Percentiles rank a stretch among this genome's conserved stretches.
Conservation (phyloP, 2,888 invertebrate genomes). For the Agrilus cyanescens region DNA sequence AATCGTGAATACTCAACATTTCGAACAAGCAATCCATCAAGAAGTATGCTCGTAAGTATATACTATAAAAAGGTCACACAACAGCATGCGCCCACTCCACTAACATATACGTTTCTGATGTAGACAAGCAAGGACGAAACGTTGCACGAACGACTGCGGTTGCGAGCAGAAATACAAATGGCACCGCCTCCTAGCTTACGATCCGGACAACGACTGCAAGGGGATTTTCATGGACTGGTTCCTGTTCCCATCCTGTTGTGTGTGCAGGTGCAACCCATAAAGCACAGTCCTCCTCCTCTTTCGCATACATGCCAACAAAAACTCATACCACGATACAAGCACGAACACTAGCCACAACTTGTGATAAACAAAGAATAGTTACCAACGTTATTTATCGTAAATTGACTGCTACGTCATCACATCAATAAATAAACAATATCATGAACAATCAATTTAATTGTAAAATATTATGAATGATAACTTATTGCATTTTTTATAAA, state of each 20-base stretch:
- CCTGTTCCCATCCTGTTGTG: constrained; percentile 84
- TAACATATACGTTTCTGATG: constrained; percentile 19
- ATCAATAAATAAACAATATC: too few species aligned
- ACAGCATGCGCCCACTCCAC: not conserved
- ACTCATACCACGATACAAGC: too few species aligned
- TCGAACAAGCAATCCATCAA: constrained; percentile 90
- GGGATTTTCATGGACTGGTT: constrained; percentile 94
- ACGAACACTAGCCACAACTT: too few species aligned
- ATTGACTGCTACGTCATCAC: too few species aligned
- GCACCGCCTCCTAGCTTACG: constrained; percentile 79
- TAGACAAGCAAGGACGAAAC: constrained; percentile 67
- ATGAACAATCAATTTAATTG: too few species aligned
- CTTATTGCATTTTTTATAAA: too few species aligned
- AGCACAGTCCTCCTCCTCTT: not conserved
- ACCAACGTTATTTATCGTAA: too few species aligned
- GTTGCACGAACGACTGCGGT: constrained; percentile 79
- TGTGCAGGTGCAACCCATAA: constrained; percentile 52
- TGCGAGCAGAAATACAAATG: constrained; percentile 85
- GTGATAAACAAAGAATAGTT: too few species aligned
- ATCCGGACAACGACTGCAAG: constrained; percentile 85
- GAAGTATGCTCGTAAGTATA: constrained; percentile 80
- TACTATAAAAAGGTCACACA: not conserved
- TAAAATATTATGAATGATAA: too few species aligned
- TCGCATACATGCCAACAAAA: too few species aligned
- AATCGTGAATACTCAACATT: constrained; percentile 88